Base-by-base conservation (phyloP, 1,140 invertebrate genomes). In the Sycobia sp. region DNA sequence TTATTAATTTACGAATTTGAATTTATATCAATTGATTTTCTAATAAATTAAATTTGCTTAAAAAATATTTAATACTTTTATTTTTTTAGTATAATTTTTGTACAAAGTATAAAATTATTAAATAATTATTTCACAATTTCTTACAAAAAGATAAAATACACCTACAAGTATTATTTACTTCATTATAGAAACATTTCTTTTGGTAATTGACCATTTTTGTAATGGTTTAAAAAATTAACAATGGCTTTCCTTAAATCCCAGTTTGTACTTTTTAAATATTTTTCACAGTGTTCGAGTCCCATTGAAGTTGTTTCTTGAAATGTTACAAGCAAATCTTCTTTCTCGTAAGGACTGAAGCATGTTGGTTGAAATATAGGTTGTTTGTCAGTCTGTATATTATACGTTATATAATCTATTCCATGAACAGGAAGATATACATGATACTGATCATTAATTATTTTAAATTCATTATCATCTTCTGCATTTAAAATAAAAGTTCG, bases 361-460 rank as follows among this genome's bases (percentile, higher is more conserved):
- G 51, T 57, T 3, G 71, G 7, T 11, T 62, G 11, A 5, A 69
- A 32, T 4, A 65, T 67, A 0, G 53, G 36, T 62, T 69, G 1
- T 39, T 38, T 22, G 69, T 69, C 43, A 64, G 60, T 56, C 16
- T 69, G 62, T 41, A 32, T 68, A n/a, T 62, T 68, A 54, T 22
- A 51, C 32, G 61, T 51, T 25, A 60, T 43, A 39, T 47, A 32
- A 56, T 65, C 49, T 56, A 49, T 32, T n/a, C 43, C 18, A 13
- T 55, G 43, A 23, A 34, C 22, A 16, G 63, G 67, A 36, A 56
- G 47, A 65, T 66, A 71, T 16, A 76, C 38, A 44, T 74, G 66
- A 25, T 75, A 72, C 18, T 79, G 76, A 66, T 82, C 80, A 57
- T 82, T 82, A 5, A 77, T 5, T 38, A 82, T 78, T 50, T 74